phyloP scores from a whole-genome alignment of 2,888 invertebrate genomes.

The Pyrochroa serraticornis region DNA sequence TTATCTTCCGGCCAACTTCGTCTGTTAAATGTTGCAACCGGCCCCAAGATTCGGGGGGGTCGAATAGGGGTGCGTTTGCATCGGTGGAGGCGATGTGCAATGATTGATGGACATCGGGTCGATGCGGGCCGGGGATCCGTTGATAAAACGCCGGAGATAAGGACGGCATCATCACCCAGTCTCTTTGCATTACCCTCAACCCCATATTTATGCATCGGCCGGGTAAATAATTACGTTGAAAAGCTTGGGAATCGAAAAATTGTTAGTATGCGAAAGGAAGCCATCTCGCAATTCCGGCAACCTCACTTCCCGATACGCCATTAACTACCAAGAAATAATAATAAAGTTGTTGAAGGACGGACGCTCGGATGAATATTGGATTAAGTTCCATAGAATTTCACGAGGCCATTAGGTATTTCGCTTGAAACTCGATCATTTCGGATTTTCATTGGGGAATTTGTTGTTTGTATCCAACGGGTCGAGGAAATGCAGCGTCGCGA shows the following conservation, averaged over 20 bases:
- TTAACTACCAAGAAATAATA: neutral
- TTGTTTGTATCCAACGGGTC: neutral
- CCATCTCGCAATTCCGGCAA: too few relatives aligned
- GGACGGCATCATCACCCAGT: neutral
- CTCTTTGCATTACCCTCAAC: too few relatives aligned
- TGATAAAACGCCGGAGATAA: slow-evolving; percentile 33
- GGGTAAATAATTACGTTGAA: too few relatives aligned
- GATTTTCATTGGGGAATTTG: neutral
- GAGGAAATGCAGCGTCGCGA: neutral
- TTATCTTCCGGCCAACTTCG: too few relatives aligned
- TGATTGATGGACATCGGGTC: too few relatives aligned
- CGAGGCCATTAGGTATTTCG: slow-evolving; percentile 2
- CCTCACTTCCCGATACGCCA: neutral
- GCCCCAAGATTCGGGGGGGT: too few relatives aligned
- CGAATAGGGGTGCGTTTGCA: too few relatives aligned
- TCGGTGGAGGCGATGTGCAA: too few relatives aligned
- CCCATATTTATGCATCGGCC: too few relatives aligned
- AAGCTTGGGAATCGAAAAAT: too few relatives aligned
- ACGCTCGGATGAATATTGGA: neutral
- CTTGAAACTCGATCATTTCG: slow-evolving; percentile 1
- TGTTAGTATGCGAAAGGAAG: too few relatives aligned
- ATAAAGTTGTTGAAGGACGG: slow-evolving; percentile 1
- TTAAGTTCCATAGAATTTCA: slow-evolving; percentile 2
- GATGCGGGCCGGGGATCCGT: slow-evolving; percentile 33
- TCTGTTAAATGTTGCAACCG: too few relatives aligned